Evolutionary conservation across 2,888 invertebrate genomes (phyloP).

Genomic region (Melanostoma scalare): DNA sequence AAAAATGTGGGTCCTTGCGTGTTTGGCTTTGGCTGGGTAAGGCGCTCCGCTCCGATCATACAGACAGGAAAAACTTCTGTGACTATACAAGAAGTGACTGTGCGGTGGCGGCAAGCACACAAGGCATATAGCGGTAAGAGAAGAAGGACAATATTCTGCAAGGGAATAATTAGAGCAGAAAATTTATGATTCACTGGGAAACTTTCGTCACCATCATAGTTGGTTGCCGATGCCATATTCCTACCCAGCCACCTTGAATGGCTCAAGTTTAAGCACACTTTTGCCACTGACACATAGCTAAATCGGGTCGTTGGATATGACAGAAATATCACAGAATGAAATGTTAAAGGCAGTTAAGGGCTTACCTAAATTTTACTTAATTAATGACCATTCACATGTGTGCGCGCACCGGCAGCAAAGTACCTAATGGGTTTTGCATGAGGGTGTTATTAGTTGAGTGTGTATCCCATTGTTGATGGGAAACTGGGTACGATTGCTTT

Average conservation of each 20-base stretch:
- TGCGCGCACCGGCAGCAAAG: no score
- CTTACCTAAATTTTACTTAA: constrained; percentile 65
- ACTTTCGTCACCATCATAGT: constrained; percentile 51
- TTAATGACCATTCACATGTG: constrained; percentile 50
- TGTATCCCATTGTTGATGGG: no score
- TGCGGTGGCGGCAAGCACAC: neutral
- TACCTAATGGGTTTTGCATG: no score
- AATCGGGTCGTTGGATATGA: constrained; percentile 34
- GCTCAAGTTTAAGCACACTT: constrained; percentile 51
- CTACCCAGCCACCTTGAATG: constrained; percentile 15
- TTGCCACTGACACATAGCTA: constrained; percentile 35
- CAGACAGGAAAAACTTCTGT: constrained; percentile 54
- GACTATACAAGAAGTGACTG: constrained; percentile 33
- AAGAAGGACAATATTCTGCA: constrained; percentile 60
- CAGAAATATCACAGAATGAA: constrained; percentile 39
- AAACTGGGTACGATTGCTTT: no score
- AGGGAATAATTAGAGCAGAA: constrained; percentile 72
- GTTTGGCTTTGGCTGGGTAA: constrained; percentile 15
- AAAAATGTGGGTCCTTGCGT: constrained; percentile 39
- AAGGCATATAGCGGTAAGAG: constrained; percentile 30
- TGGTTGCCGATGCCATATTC: constrained; percentile 9
- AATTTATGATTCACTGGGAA: constrained; percentile 70
- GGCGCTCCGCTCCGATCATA: constrained; percentile 15
- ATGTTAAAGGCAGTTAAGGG: constrained; percentile 54
- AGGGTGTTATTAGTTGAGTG: no score